Percentiles rank a stretch among this genome's conserved stretches.
Conservation (phyloP, 2,113 vertebrate species). For the Gallinago undulata region DNA sequence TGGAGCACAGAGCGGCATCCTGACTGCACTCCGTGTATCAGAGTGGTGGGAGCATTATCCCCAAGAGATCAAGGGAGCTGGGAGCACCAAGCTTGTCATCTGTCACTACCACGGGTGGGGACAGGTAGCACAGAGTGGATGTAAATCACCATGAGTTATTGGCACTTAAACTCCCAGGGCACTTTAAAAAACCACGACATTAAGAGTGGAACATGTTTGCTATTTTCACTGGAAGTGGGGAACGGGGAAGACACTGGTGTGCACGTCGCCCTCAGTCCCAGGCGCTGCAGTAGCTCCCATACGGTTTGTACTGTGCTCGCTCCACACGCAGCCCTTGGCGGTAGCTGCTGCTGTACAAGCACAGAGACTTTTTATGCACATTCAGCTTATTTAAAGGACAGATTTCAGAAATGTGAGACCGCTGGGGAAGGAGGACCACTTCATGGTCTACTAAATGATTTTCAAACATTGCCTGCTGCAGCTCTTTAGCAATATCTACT, state of each 20-base stretch:
- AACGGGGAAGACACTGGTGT: not conserved
- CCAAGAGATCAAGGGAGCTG: not conserved
- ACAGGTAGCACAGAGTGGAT: not conserved
- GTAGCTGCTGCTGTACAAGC: not conserved
- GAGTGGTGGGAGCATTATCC: not conserved
- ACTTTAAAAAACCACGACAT: fast-evolving
- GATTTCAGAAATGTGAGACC: not conserved
- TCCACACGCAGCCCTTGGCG: not conserved
- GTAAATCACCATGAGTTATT: not conserved
- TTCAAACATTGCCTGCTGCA: not conserved
- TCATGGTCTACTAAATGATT: not conserved
- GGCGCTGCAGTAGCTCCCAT: not conserved
- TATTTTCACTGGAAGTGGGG: not conserved
- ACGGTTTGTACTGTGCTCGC: not conserved
- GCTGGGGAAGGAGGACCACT: not conserved
- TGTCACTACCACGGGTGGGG: not conserved
- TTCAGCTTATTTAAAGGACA: not conserved
- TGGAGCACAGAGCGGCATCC: not conserved
- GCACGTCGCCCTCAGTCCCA: not conserved
- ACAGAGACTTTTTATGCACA: not conserved
- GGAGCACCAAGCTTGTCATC: not conserved
- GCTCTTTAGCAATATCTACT: not conserved
- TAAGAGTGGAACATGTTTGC: not conserved
- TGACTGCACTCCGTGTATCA: not conserved
- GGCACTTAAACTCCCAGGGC: not conserved